Evolutionary conservation across 2,113 vertebrate genomes (phyloP).

Genomic region (Alethe castanea): DNA sequence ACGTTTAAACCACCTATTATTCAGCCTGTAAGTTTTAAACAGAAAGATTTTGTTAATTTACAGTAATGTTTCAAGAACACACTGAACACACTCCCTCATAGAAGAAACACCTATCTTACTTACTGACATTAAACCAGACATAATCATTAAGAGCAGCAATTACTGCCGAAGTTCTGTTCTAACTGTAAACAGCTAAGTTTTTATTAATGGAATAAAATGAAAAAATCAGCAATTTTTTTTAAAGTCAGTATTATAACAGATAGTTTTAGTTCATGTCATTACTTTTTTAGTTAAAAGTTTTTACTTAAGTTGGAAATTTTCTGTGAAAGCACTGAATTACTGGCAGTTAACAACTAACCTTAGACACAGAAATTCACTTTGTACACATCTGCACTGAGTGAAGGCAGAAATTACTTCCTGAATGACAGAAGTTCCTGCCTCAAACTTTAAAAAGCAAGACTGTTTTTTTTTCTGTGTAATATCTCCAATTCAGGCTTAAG

Average conservation of each 20-base stretch:
- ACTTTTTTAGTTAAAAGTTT: not conserved
- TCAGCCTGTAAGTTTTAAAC: not conserved
- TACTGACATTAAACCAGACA: not conserved
- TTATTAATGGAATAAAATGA: not conserved
- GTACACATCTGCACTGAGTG: not conserved
- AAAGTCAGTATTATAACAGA: accelerated
- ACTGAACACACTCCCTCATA: not conserved
- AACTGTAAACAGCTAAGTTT: not conserved
- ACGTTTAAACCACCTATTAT: not conserved
- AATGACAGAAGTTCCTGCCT: not conserved
- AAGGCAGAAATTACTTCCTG: not conserved
- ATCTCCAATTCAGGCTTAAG: not conserved
- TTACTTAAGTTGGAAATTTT: not conserved
- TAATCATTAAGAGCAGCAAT: not conserved
- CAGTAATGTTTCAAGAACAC: not conserved
- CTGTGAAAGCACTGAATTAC: not conserved
- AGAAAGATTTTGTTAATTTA: not conserved
- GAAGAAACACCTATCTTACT: not conserved
- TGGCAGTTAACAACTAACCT: not conserved
- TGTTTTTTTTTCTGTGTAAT: not conserved
- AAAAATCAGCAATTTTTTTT: not conserved
- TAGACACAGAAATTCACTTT: not conserved
- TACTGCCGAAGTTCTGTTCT: not conserved
- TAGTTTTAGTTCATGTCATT: not conserved
- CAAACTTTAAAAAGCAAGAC: not conserved